These are phyloP conservation scores for Drosophila teissieri DNA, from an alignment of 1,140 invertebrate genomes.

Conservation along the genomic window DNA sequence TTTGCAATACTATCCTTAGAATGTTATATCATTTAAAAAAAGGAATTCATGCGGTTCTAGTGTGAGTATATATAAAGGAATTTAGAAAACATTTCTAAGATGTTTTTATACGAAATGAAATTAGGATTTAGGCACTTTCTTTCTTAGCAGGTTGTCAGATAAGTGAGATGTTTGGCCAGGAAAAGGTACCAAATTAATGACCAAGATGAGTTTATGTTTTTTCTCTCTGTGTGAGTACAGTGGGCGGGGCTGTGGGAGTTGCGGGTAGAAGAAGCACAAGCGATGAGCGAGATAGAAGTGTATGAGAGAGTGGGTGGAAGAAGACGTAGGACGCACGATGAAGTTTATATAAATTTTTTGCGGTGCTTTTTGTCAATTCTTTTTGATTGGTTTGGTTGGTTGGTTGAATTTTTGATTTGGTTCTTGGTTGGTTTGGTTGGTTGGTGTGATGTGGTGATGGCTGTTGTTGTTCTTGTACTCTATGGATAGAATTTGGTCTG, in stretches of 20 bases:
- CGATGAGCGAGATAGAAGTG: conserved; percentile 52
- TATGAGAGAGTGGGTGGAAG: conserved; percentile 47
- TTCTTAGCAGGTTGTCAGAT: background rate
- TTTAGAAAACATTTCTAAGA: background rate
- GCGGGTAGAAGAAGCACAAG: conserved; percentile 57
- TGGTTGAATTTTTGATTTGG: conserved; percentile 53
- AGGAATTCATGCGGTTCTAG: background rate
- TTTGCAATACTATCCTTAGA: too few species aligned
- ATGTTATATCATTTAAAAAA: too few species aligned
- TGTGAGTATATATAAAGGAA: background rate
- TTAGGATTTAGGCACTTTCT: background rate
- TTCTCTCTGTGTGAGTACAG: conserved; percentile 58
- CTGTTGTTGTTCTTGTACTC: conserved; percentile 66
- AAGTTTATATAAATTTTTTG: conserved; percentile 46
- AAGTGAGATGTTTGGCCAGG: background rate
- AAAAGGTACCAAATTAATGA: conserved; percentile 1
- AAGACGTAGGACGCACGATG: conserved; percentile 75
- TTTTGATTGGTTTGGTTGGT: conserved; percentile 47
- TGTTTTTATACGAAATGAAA: background rate
- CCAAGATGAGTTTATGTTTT: conserved; percentile 9
- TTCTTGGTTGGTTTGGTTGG: conserved; percentile 60
- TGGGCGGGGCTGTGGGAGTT: conserved; percentile 55
- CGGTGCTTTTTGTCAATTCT: conserved; percentile 65
- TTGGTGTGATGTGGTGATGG: conserved; percentile 79
- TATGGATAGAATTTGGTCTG: conserved; percentile 42